phyloP scores from a whole-genome alignment of 2,888 invertebrate species.

The Drosophila birchii region DNA sequence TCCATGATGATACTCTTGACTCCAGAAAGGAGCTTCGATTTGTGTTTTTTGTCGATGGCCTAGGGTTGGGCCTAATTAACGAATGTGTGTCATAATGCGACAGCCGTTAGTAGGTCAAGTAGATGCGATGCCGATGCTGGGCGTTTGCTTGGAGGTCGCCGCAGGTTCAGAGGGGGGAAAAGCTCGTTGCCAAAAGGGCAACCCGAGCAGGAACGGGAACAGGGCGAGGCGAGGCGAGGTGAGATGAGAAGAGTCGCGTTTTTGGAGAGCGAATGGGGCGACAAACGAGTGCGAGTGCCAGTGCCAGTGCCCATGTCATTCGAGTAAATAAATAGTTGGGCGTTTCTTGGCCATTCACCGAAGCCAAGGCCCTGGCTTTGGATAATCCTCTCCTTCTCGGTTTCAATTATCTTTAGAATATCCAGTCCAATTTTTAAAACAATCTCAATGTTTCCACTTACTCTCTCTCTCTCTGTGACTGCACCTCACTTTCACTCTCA shows the following conservation, averaged over 20 bases:
- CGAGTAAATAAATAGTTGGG: constrained; percentile 71
- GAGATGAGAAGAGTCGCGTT: constrained; percentile 38
- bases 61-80: constrained; percentile 72
- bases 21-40: constrained; percentile 12
- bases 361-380: constrained; percentile 7
- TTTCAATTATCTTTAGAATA: constrained; percentile 18
- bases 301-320: constrained; percentile 15
- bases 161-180: constrained; percentile 51
- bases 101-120: constrained; percentile 78
- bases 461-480: constrained; percentile 33
- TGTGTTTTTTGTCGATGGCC: constrained; percentile 1
- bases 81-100: constrained; percentile 79
- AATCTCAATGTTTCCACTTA: constrained; percentile 41
- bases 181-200: constrained; percentile 41
- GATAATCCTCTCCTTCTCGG: constrained; percentile 12
- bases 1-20: constrained; percentile 29
- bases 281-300: constrained; percentile 33
- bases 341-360: constrained; percentile 55
- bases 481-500: constrained; percentile 47
- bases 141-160: constrained; percentile 71
- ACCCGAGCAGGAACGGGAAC: constrained; percentile 16
- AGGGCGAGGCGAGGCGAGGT: constrained; percentile 23
- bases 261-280: constrained; percentile 39
- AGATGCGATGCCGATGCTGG: constrained; percentile 63
- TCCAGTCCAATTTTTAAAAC: constrained; percentile 9